Base-by-base conservation (phyloP, 1,140 invertebrate species). In the Ceratitis capitata region DNA sequence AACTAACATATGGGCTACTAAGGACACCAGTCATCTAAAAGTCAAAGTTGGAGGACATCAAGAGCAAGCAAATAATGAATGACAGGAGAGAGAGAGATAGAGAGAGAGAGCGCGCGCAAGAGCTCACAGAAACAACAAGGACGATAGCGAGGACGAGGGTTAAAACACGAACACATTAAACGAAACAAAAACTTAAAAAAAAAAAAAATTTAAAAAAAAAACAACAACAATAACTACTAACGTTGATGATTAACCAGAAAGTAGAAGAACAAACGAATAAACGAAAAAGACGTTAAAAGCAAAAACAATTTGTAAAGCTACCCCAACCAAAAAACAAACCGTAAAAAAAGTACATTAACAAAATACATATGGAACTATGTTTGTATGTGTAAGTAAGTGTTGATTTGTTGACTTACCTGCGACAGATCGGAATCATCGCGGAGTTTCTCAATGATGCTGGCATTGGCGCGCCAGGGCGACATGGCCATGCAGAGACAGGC, bases 351-450 rank as follows among this genome's bases (percentile, higher is more conserved):
- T 51, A 53, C 29, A 83, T 51, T 53, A 83, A n/a, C 12, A 49
- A 45, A 78, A 83, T 83, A 47, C 32, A 9, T 53, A n/a, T n/a
- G n/a, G n/a, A n/a, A n/a, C n/a, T n/a, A n/a, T n/a, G n/a, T n/a
- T n/a, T n/a, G n/a, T n/a, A n/a, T n/a, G n/a, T n/a, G n/a, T n/a
- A n/a, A n/a, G n/a, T n/a, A n/a, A n/a, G 47, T 39, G 35, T 23
- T 78, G 35, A 78, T 14, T n/a, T 35, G 29, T 83, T 61, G 61
- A 90, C 90, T 90, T 89, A 93, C 92, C 92, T 93, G 89, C 87
- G 92, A 93, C 87, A 93, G 90, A 88, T 93, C 92, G 85, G 91
- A 86, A 91, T 93, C 92, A 87, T 89, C 89, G 85, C 89, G 88
- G 83, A 93, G 89, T 88, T 92, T 93, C 85, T 92, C 91, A 51